Conservation (phyloP, 2,797 vertebrate species). For the Anguilla pacifica region DNA sequence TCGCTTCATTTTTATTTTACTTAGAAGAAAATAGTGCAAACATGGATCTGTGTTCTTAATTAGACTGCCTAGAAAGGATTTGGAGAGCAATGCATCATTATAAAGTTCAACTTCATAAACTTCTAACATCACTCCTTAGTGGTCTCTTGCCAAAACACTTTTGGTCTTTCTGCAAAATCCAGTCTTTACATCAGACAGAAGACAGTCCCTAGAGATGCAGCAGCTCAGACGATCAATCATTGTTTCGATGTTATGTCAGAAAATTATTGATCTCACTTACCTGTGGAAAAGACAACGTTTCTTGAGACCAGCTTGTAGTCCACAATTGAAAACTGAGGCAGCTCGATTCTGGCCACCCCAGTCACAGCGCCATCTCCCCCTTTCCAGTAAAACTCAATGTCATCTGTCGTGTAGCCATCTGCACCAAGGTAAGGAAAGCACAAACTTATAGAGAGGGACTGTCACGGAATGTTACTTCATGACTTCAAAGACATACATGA, state of each 20-base stretch:
- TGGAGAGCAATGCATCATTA: background rate
- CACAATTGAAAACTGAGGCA: constrained; percentile 97
- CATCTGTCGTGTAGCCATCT: constrained; percentile 98
- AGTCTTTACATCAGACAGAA: background rate
- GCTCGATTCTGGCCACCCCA: constrained; percentile 91
- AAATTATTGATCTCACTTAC: constrained; percentile 54
- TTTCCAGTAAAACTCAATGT: constrained; percentile 98
- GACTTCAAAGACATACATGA: background rate
- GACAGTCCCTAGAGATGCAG: background rate
- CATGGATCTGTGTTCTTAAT: background rate
- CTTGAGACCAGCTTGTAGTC: constrained; percentile 94
- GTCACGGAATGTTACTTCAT: background rate
- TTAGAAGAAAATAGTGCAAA: background rate
- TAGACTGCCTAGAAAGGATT: background rate
- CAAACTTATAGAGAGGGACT: too few species aligned
- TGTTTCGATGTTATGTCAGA: background rate
- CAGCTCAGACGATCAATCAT: background rate
- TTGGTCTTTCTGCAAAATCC: background rate
- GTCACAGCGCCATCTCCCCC: constrained; percentile 92
- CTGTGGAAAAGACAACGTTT: constrained; percentile 98
- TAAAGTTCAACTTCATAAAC: background rate
- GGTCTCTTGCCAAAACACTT: background rate
- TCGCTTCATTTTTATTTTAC: background rate
- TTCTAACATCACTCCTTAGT: background rate
- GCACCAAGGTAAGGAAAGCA: constrained; percentile 37